Evolutionary conservation across 2,797 vertebrate species (phyloP).

Genomic region (Hyperoplus lanceolatus): DNA sequence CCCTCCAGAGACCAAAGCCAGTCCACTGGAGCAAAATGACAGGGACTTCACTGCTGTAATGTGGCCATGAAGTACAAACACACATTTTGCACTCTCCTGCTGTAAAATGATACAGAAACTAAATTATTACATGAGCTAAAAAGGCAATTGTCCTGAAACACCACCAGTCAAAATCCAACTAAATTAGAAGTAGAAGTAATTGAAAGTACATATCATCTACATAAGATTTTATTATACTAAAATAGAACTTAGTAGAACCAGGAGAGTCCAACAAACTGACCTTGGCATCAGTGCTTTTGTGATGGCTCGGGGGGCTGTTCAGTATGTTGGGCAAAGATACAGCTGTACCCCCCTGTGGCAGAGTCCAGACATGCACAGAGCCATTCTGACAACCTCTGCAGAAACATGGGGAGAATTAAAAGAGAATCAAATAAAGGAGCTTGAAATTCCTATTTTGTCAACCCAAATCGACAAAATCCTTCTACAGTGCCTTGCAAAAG

Average conservation of each 20-base stretch:
- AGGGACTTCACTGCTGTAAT: conserved; percentile 87
- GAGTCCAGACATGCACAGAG: conserved; percentile 86
- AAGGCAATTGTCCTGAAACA: not conserved
- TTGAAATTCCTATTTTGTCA: not conserved
- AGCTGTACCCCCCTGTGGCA: conserved; percentile 84
- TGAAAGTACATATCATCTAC: not conserved
- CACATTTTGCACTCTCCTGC: conserved; percentile 82
- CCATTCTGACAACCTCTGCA: conserved; percentile 88
- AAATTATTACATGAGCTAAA: not conserved
- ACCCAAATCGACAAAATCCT: too few relatives aligned
- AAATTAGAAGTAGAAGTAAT: not conserved
- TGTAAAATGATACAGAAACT: conserved; percentile 42
- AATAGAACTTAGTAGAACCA: not conserved
- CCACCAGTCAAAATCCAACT: not conserved
- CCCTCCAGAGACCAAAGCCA: conserved; percentile 86
- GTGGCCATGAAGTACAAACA: conserved; percentile 86
- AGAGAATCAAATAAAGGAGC: not conserved
- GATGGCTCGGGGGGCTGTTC: conserved; percentile 71
- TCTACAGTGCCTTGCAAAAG: too few relatives aligned
- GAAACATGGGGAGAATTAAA: conserved; percentile 19
- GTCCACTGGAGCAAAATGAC: conserved; percentile 85
- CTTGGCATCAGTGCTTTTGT: conserved; percentile 76
- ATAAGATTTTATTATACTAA: not conserved
- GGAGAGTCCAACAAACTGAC: conserved; percentile 63
- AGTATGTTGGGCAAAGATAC: conserved; percentile 80